phyloP scores from a whole-genome alignment of 1,140 invertebrate genomes.

The Ostrea edulis region DNA sequence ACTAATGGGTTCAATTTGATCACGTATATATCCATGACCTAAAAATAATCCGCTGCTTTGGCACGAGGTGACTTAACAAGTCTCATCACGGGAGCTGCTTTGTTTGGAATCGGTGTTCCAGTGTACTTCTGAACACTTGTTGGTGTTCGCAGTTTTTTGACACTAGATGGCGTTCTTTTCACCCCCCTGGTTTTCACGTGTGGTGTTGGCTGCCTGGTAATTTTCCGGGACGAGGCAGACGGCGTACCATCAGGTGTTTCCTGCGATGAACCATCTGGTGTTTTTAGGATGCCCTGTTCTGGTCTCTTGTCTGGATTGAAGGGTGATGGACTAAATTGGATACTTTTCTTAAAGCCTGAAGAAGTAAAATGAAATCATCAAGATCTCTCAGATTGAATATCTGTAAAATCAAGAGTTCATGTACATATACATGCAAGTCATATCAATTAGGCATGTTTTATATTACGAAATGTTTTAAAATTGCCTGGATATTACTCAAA shows the following conservation, averaged over 20 bases:
- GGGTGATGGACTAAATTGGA: constrained; percentile 2
- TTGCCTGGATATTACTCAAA: no score
- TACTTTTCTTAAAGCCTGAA: constrained; percentile 38
- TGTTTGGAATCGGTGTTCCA: background rate
- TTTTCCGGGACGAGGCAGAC: background rate
- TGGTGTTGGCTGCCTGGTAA: background rate
- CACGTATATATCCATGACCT: no score
- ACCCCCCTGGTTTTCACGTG: background rate
- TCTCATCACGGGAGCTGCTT: background rate
- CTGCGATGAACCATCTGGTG: constrained; percentile 4
- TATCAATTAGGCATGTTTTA: no score
- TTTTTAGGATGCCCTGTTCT: constrained; percentile 33
- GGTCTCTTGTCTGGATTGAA: constrained; percentile 37
- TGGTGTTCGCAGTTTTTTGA: constrained; percentile 4
- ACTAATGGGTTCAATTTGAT: no score
- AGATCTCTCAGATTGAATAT: no score
- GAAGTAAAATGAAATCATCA: background rate
- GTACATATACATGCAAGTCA: no score
- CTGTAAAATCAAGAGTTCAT: no score
- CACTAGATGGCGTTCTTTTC: constrained; percentile 12
- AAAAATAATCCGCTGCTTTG: constrained; percentile 14
- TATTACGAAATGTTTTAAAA: no score
- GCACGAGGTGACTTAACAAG: background rate
- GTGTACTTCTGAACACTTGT: background rate
- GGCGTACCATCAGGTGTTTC: background rate